A percentile compares a stretch with the other conserved stretches of the same genome.
These are phyloP conservation scores for Leptinotarsa texana DNA, from an alignment of 1,140 invertebrate species.

Conservation along the genomic window DNA sequence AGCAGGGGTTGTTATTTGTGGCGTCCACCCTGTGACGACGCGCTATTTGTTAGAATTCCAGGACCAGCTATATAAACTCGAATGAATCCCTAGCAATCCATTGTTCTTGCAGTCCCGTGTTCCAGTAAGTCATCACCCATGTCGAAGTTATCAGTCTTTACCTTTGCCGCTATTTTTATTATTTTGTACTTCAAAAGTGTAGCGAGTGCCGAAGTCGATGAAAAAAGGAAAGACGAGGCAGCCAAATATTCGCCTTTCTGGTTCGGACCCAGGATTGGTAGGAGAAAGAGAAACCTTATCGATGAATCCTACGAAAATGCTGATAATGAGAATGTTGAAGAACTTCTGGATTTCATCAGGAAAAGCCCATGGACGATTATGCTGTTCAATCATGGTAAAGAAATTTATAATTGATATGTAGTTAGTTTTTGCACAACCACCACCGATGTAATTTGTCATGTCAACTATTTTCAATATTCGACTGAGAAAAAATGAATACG, in stretches of 20 bases:
- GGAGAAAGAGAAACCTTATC: slow-evolving; percentile 32
- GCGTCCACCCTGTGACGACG: slow-evolving; percentile 2
- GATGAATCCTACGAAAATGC: slow-evolving; percentile 25
- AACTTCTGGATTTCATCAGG: slow-evolving; percentile 12
- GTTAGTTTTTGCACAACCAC: no score
- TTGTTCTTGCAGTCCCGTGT: not conserved
- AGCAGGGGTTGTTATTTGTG: slow-evolving; percentile 7
- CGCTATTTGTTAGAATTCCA: slow-evolving; percentile 20
- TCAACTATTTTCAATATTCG: no score
- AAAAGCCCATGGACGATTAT: slow-evolving; percentile 18
- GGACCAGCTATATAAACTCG: slow-evolving; percentile 14
- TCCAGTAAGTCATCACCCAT: not conserved
- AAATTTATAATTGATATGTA: not conserved
- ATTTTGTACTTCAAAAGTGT: slow-evolving; percentile 10
- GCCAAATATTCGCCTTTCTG: slow-evolving; percentile 26
- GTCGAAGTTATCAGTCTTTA: slow-evolving; percentile 10
- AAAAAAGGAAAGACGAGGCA: slow-evolving; percentile 11
- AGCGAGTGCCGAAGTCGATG: not conserved
- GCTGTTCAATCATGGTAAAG: slow-evolving; percentile 19
- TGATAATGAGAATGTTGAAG: slow-evolving; percentile 5
- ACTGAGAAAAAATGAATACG: no score
- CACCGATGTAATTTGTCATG: no score
- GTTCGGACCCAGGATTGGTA: slow-evolving; percentile 38
- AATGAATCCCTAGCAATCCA: not conserved
- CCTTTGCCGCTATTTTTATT: not conserved